These are phyloP conservation scores for Gari tellinella DNA, from an alignment of 2,888 invertebrate species.

Conservation along the genomic window DNA sequence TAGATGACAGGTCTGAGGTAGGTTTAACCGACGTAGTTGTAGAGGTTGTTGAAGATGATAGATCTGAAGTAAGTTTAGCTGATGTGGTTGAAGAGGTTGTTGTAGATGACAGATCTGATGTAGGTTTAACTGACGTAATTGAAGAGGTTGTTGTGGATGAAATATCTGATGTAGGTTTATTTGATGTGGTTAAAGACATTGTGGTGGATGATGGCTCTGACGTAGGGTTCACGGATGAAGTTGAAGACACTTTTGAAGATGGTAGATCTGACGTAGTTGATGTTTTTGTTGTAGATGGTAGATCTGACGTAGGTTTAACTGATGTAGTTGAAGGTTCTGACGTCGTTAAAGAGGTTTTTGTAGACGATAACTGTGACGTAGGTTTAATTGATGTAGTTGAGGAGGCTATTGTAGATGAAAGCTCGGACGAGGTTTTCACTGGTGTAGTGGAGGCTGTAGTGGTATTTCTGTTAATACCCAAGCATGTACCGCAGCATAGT, in stretches of 20 bases:
- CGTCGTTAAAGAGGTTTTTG: not conserved
- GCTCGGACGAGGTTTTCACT: constrained; percentile 1
- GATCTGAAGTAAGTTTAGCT: not conserved
- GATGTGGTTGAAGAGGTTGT: not conserved
- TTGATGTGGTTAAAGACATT: not conserved
- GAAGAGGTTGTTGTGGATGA: constrained; percentile 1
- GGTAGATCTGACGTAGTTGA: not conserved
- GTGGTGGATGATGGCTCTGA: not conserved
- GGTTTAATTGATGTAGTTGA: constrained; percentile 10
- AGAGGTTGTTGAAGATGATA: not conserved
- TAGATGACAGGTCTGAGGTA: not conserved
- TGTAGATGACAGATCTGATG: not conserved
- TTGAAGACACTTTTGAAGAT: not conserved
- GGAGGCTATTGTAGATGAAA: constrained; percentile 3
- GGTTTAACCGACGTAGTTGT: not conserved
- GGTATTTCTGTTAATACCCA: not conserved
- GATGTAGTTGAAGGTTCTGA: not conserved
- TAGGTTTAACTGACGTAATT: not conserved
- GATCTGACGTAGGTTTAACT: not conserved
- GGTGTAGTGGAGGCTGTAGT: constrained; percentile 18
- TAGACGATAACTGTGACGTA: not conserved
- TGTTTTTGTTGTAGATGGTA: not conserved
- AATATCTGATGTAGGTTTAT: not conserved
- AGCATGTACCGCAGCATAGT: constrained; percentile 48
- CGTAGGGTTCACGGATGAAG: not conserved